Conservation (phyloP, 2,797 vertebrate genomes). For the Alectoris magna region DNA sequence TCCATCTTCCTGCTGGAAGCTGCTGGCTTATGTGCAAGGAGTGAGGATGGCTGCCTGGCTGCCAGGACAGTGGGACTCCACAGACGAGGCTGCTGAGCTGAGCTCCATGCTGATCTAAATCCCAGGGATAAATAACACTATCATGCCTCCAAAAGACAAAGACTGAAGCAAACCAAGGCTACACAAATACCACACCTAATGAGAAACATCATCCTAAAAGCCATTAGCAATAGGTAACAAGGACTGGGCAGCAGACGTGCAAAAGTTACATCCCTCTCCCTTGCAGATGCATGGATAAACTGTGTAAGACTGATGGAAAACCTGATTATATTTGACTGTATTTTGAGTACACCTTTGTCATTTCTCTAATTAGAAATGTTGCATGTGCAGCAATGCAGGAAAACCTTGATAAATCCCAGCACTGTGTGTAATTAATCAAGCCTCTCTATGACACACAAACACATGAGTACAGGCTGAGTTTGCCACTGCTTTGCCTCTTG, state of each 20-base stretch:
- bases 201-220: neutral
- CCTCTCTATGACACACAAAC: neutral
- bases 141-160: neutral
- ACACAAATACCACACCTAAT: neutral
- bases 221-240: neutral
- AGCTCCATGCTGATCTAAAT: neutral
- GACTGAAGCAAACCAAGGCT: neutral
- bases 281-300: neutral
- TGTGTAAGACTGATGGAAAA: neutral
- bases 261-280: neutral
- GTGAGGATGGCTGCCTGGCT: neutral
- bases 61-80: neutral
- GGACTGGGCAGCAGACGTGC: neutral
- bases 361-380: neutral
- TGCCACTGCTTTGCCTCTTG: neutral
- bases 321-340: neutral
- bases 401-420: neutral
- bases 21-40: neutral
- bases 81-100: neutral
- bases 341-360: neutral
- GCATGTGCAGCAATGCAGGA: neutral
- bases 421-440: neutral
- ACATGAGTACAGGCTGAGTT: neutral
- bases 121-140: neutral
- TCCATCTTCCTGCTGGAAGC: slow-evolving; percentile 17